Base-by-base conservation (phyloP, 37 sponge, comb jelly and placozoan species). In the Diacarnus erythraeanus region DNA sequence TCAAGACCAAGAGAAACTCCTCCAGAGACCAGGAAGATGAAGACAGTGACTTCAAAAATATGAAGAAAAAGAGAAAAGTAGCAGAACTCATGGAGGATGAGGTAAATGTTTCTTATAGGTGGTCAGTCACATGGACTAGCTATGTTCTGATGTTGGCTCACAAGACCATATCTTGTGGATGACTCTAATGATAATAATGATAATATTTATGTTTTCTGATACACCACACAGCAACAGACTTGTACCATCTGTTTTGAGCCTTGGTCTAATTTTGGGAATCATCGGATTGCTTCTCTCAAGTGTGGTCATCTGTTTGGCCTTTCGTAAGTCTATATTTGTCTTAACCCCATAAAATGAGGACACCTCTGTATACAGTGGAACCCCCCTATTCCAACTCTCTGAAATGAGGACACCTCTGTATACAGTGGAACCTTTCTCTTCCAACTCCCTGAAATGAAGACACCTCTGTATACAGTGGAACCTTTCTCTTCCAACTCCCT, bases 261-360 rank as follows among this genome's bases (percentile, higher is more conserved):
- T 2, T 96, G 93, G 93, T 83, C 96, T 22, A 96, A 89, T 29
- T 89, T 94, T 27, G 96, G 96, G 12, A 31, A 26, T 37, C 96
- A 96, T 54, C 58, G 96, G 25, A 69, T 96, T n/a, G 71, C 88
- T 6, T 89, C 93, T 15, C 67, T 96, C 51, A 83, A 70, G 47
- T 96, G 96, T 84, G 96, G 96, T 33, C 96, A 96, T 54, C 83
- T 96, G 30, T 96, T 92, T 78, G 96, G 96, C 1, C 70, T 56
- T 6, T 84, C 21, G 92, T 91, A 73, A 43, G 79, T 65, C 35
- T 20, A 12, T 33, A 41, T 4, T 26, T n/a, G n/a, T n/a, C n/a
- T n/a, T n/a, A n/a, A n/a, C n/a, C n/a, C n/a, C n/a, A n/a, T n/a
- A n/a, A n/a, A n/a, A n/a, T n/a, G n/a, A n/a, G n/a, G n/a, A n/a